These are phyloP conservation scores for Malacosoma neustria DNA, from an alignment of 2,888 invertebrate species.

Conservation along the genomic window DNA sequence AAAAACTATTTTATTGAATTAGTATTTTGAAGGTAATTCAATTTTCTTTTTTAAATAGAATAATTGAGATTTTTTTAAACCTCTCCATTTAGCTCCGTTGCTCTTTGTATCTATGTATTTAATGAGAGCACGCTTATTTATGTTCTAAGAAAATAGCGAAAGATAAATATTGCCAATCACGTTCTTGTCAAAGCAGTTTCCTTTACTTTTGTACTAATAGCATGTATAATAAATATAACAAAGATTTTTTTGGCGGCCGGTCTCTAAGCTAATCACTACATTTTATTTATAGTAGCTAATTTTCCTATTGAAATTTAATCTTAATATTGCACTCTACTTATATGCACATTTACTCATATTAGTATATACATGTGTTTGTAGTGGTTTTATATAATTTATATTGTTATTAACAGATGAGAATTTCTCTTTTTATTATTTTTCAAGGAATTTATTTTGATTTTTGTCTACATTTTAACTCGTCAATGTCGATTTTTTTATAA, in stretches of 20 bases:
- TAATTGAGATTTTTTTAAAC: too few relatives aligned
- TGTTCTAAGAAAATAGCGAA: too few relatives aligned
- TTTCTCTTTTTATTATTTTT: neutral
- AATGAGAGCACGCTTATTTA: too few relatives aligned
- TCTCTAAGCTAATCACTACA: neutral
- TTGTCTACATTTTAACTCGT: neutral
- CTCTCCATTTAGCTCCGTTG: too few relatives aligned
- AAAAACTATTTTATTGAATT: too few relatives aligned
- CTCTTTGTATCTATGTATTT: too few relatives aligned
- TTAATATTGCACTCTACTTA: neutral
- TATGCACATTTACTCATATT: neutral
- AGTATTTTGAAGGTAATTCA: too few relatives aligned
- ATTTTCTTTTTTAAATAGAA: too few relatives aligned
- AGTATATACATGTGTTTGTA: neutral
- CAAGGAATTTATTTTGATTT: neutral
- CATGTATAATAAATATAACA: slow-evolving; percentile 28
- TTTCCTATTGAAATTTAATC: neutral
- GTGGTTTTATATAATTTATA: neutral
- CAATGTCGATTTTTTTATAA: neutral
- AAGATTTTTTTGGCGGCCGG: neutral
- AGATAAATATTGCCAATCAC: neutral
- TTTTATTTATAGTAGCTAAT: neutral
- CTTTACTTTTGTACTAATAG: slow-evolving; percentile 35
- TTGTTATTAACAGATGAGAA: neutral
- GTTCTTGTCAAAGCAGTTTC: slow-evolving; percentile 11